Conservation (phyloP, 2,797 vertebrate genomes). For the Cyclura pinguis region DNA sequence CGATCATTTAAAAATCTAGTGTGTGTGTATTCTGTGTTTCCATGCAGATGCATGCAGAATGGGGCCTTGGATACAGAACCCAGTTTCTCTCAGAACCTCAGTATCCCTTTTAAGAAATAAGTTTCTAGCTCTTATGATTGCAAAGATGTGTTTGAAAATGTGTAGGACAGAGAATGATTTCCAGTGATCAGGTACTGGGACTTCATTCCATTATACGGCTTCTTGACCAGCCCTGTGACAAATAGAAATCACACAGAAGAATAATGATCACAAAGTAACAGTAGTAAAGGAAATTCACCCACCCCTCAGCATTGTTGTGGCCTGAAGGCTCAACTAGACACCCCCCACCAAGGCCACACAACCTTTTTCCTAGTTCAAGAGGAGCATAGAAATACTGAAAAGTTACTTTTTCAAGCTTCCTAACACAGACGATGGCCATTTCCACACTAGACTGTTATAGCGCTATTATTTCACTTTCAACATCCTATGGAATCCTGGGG, state of each 20-base stretch:
- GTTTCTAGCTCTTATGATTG: background rate
- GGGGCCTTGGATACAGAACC: background rate
- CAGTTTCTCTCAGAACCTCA: background rate
- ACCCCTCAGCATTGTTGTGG: no score
- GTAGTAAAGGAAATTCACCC: background rate
- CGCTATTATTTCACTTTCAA: no score
- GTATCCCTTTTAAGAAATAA: no score
- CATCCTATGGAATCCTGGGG: no score
- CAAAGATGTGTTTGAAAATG: background rate
- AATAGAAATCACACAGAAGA: background rate
- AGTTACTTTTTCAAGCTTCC: no score
- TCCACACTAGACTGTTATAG: no score
- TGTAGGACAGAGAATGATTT: background rate
- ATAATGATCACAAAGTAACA: background rate
- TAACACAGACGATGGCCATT: no score
- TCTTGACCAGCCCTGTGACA: background rate
- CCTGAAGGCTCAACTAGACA: no score
- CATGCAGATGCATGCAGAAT: background rate
- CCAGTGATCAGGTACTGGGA: background rate
- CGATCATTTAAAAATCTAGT: background rate
- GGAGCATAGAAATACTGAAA: no score
- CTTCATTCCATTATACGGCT: background rate
- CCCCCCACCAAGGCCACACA: no score
- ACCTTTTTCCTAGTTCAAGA: no score
- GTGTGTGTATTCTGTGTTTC: background rate